phyloP scores from a whole-genome alignment of 2,797 vertebrate species.

The Bradypus variegatus region DNA sequence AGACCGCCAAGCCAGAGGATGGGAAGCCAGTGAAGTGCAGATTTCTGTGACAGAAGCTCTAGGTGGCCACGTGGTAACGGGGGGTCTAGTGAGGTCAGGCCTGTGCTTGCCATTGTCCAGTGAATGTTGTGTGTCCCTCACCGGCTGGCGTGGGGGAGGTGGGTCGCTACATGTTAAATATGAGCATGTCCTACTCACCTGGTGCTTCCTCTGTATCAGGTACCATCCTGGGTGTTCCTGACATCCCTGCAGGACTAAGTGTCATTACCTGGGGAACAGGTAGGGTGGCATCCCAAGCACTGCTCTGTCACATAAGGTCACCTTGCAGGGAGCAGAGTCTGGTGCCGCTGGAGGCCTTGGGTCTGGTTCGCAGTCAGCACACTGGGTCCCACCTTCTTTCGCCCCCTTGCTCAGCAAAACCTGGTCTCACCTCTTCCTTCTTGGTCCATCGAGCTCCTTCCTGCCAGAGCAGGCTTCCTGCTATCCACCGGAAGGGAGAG shows the following conservation, averaged over 20 bases:
- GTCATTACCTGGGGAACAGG: background rate
- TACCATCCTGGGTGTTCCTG: background rate
- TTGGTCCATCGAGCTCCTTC: background rate
- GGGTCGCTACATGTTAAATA: background rate
- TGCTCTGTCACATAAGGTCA: background rate
- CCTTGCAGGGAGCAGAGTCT: background rate
- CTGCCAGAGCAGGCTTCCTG: background rate
- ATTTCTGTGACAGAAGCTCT: background rate
- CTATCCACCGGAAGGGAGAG: no score
- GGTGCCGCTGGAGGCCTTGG: background rate
- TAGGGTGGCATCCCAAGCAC: no score
- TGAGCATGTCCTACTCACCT: no score
- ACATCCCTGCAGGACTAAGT: background rate
- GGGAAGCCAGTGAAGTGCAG: background rate
- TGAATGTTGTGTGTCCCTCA: no score
- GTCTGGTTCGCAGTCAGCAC: background rate
- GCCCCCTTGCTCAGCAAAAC: background rate
- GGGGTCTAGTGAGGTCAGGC: background rate
- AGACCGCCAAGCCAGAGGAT: background rate
- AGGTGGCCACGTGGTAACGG: background rate
- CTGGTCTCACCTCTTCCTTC: background rate
- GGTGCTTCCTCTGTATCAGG: background rate
- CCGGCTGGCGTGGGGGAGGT: accelerated
- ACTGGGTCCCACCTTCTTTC: background rate
- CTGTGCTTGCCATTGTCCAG: no score